phyloP scores from a whole-genome alignment of 2,797 vertebrate species.

The Rhynchonycteris naso region DNA sequence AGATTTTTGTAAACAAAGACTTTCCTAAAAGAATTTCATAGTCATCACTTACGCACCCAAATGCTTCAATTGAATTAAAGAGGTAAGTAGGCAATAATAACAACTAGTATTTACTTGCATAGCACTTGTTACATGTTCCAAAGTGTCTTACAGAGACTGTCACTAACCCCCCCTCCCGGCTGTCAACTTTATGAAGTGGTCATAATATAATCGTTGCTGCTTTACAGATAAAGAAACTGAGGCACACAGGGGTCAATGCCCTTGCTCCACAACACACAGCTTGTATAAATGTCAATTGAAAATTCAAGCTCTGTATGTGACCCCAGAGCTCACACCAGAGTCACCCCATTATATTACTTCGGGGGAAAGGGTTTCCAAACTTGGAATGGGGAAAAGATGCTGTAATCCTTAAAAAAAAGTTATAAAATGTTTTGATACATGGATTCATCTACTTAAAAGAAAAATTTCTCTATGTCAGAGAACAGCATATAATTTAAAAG shows the following conservation, averaged over 20 bases:
- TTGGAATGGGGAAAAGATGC: not conserved
- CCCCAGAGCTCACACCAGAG: not conserved
- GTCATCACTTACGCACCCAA: too few species aligned
- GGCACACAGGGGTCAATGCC: not conserved
- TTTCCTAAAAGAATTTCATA: not conserved
- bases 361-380: not conserved
- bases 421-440: too few species aligned
- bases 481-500: not conserved
- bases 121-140: not conserved
- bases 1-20: not conserved
- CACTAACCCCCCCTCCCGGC: not conserved
- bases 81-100: not conserved
- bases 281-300: too few species aligned
- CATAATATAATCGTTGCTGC: not conserved
- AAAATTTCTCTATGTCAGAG: not conserved
- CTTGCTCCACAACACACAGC: not conserved
- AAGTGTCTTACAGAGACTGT: not conserved
- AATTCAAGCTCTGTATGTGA: too few species aligned
- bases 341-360: not conserved
- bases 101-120: not conserved
- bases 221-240: not conserved
- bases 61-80: not conserved
- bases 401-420: not conserved
- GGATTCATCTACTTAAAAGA: not conserved
- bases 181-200: not conserved